These are phyloP conservation scores for Drosophila persimilis DNA, from an alignment of 1,140 invertebrate species.

Conservation along the genomic window DNA sequence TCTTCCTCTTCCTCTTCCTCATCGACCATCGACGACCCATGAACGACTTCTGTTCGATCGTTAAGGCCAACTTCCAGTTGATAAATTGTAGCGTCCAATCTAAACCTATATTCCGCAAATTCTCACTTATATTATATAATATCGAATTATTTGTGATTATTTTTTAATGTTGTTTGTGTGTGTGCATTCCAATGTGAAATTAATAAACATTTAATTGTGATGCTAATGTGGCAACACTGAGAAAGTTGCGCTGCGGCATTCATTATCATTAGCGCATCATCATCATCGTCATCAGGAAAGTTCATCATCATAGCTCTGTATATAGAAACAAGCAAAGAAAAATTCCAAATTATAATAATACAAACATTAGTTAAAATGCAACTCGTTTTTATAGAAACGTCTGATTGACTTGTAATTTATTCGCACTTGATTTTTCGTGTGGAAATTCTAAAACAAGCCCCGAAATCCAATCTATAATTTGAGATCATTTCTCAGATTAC, in stretches of 20 bases:
- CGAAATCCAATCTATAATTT: slow-evolving; percentile 16
- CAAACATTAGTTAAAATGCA: slow-evolving; percentile 13
- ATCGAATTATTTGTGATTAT: slow-evolving; percentile 3
- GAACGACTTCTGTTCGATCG: too few relatives aligned
- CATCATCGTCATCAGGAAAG: slow-evolving; percentile 2
- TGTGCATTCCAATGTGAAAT: slow-evolving; percentile 6
- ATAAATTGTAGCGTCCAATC: slow-evolving; percentile 14
- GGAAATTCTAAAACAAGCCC: slow-evolving; percentile 13
- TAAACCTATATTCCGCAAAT: slow-evolving; percentile 8
- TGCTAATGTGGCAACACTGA: slow-evolving; percentile 59
- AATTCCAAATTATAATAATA: slow-evolving; percentile 14
- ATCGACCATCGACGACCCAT: not conserved
- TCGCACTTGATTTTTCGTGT: slow-evolving; percentile 19
- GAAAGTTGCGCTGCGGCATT: slow-evolving; percentile 57
- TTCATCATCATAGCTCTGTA: slow-evolving; percentile 21
- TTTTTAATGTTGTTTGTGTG: slow-evolving; percentile 7
- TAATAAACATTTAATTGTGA: slow-evolving; percentile 60
- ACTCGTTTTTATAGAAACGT: not conserved
- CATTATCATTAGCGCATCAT: slow-evolving; percentile 23
- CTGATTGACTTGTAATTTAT: slow-evolving; percentile 12
- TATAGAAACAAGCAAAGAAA: not conserved
- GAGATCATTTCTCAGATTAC: not conserved
- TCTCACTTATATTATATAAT: slow-evolving; percentile 61
- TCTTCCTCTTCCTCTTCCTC: not conserved
- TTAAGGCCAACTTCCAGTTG: slow-evolving; percentile 12